phyloP scores from a whole-genome alignment of 2,797 vertebrate species.

The Clarias laeviceps region DNA sequence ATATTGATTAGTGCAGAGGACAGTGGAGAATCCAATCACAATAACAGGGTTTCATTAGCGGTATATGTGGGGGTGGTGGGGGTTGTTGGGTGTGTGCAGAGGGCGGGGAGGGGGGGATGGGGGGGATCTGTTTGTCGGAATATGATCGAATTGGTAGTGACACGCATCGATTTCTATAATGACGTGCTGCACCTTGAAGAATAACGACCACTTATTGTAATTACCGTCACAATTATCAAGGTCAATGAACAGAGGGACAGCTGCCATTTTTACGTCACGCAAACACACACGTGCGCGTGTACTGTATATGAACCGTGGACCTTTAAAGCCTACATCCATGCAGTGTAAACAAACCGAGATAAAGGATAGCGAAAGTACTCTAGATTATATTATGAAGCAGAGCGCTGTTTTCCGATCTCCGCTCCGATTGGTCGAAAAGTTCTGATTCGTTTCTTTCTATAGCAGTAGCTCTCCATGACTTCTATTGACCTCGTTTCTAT shows the following conservation, averaged over 20 bases:
- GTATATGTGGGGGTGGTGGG: slow-evolving; percentile 56
- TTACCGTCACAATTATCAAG: slow-evolving; percentile 81
- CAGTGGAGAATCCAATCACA: slow-evolving; percentile 75
- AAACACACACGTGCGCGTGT: background rate
- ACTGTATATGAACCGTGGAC: background rate
- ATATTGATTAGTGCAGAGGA: slow-evolving; percentile 76
- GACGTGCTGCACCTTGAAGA: slow-evolving; percentile 79
- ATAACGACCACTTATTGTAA: slow-evolving; percentile 83
- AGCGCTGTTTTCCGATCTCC: background rate
- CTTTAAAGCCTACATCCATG: background rate
- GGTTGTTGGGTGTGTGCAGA: slow-evolving; percentile 55
- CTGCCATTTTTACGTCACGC: slow-evolving; percentile 52
- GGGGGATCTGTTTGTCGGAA: slow-evolving; percentile 61
- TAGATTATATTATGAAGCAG: background rate
- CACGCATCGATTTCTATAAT: slow-evolving; percentile 81
- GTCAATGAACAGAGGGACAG: slow-evolving; percentile 72
- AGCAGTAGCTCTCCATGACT: background rate
- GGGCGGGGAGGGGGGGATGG: slow-evolving; percentile 2
- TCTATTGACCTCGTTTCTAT: background rate
- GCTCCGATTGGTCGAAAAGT: background rate
- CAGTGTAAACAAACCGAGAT: background rate
- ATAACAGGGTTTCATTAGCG: slow-evolving; percentile 79
- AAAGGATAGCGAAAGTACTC: background rate
- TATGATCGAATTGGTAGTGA: slow-evolving; percentile 81
- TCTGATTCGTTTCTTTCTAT: background rate